A percentile compares a stretch with the other conserved stretches of the same genome.
Evolutionary conservation across 2,113 vertebrate species (phyloP).

Genomic region (Upupa epops): DNA sequence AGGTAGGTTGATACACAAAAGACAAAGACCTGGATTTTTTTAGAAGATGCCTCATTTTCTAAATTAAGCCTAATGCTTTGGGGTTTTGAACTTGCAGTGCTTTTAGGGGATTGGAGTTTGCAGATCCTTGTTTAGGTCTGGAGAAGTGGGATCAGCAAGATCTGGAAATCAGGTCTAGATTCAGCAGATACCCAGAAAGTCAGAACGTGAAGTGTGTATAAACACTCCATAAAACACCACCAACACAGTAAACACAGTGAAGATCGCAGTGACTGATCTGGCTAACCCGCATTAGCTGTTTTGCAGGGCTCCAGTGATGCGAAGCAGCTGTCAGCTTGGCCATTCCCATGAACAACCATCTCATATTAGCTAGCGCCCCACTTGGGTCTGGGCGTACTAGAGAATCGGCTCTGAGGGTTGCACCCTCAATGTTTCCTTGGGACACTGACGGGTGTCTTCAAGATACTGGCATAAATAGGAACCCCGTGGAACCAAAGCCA

Average conservation of each 20-base stretch:
- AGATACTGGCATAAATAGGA: neutral
- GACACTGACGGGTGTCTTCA: neutral
- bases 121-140: neutral
- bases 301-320: neutral
- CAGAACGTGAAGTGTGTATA: neutral
- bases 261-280: neutral
- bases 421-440: rapidly evolving
- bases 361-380: neutral
- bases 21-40: neutral
- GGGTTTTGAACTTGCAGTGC: neutral
- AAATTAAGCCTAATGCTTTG: neutral
- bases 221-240: neutral
- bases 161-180: neutral
- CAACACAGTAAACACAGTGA: rapidly evolving
- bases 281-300: neutral
- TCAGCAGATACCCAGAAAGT: neutral
- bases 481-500: neutral
- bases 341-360: neutral
- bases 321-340: constrained; percentile 13
- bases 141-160: neutral
- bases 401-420: neutral
- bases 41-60: neutral
- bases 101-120: neutral
- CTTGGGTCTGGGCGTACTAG: neutral
- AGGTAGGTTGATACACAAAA: neutral